These are phyloP conservation scores for Tethya wilhelma DNA, from an alignment of 37 sponge, comb jelly and placozoan species.

Conservation along the genomic window DNA sequence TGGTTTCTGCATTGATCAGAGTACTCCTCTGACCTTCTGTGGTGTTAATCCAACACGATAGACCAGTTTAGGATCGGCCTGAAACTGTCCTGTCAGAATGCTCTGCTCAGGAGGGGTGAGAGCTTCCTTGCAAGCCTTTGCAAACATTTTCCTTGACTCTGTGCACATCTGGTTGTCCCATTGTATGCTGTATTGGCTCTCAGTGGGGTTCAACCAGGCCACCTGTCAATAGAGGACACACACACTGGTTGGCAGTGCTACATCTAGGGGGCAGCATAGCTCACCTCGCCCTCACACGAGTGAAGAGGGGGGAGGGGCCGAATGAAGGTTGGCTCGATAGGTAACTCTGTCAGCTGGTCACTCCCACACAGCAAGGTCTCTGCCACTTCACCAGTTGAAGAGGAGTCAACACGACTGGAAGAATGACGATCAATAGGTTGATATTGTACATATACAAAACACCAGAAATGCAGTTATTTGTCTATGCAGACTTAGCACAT, in stretches of 20 bases:
- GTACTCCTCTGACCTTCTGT: slow-evolving; percentile 72
- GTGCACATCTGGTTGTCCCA: slow-evolving; percentile 91
- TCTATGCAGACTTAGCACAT: too few species aligned
- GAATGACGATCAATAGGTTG: too few species aligned
- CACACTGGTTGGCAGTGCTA: neutral
- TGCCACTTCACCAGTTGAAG: slow-evolving; percentile 42
- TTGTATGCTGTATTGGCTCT: slow-evolving; percentile 76
- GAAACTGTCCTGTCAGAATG: slow-evolving; percentile 50
- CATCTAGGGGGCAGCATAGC: neutral
- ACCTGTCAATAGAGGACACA: slow-evolving; percentile 31
- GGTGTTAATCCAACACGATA: slow-evolving; percentile 92
- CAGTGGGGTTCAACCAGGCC: slow-evolving; percentile 90
- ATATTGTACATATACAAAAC: too few species aligned
- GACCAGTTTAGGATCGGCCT: slow-evolving; percentile 84
- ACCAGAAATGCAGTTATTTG: too few species aligned
- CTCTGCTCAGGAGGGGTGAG: slow-evolving; percentile 69
- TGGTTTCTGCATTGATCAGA: too few species aligned
- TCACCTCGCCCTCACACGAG: slow-evolving; percentile 72
- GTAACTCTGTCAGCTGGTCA: slow-evolving; percentile 32
- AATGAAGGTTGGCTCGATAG: slow-evolving; percentile 86
- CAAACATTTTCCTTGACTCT: slow-evolving; percentile 51
- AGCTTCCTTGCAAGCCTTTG: slow-evolving; percentile 80
- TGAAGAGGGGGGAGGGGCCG: slow-evolving; percentile 92
- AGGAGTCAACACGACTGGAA: slow-evolving; percentile 31
- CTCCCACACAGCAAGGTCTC: slow-evolving; percentile 53